phyloP scores from a whole-genome alignment of 1,140 invertebrate species.

The Thalassaphorura encarpata region DNA sequence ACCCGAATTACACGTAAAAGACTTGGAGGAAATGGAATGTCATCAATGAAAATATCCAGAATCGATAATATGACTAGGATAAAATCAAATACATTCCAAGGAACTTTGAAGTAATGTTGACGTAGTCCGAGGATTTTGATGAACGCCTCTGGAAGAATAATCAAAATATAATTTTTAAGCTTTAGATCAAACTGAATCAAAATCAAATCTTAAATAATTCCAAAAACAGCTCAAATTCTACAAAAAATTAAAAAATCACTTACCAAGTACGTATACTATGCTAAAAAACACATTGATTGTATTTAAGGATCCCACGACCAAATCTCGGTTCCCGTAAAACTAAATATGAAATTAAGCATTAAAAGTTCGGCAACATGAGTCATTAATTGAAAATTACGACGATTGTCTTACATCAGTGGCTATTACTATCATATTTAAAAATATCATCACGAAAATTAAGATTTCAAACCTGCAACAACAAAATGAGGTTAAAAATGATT shows the following conservation, averaged over 20 bases:
- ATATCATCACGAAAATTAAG: constrained; percentile 86
- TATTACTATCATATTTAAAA: constrained; percentile 92
- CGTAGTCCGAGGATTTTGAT: constrained; percentile 88
- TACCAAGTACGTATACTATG: constrained; percentile 82
- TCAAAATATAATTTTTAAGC: too few species aligned
- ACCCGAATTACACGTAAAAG: constrained; percentile 83
- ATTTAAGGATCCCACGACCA: constrained; percentile 79
- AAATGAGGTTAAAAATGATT: background rate
- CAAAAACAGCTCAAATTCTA: background rate
- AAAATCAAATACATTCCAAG: constrained; percentile 95
- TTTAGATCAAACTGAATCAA: too few species aligned
- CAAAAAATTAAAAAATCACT: constrained; percentile 6
- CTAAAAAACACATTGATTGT: constrained; percentile 94
- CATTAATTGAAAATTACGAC: too few species aligned
- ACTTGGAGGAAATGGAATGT: constrained; percentile 85
- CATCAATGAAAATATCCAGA: constrained; percentile 79
- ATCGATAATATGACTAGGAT: constrained; percentile 81
- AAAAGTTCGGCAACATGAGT: too few species aligned
- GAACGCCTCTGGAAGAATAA: constrained; percentile 78
- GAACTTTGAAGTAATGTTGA: constrained; percentile 88
- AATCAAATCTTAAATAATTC: background rate
- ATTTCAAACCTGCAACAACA: constrained; percentile 70
- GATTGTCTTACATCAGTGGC: too few species aligned
- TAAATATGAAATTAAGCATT: too few species aligned
- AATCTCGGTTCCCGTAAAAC: constrained; percentile 82